These are phyloP conservation scores for Troilus luridus DNA, from an alignment of 2,888 invertebrate genomes.

Conservation along the genomic window DNA sequence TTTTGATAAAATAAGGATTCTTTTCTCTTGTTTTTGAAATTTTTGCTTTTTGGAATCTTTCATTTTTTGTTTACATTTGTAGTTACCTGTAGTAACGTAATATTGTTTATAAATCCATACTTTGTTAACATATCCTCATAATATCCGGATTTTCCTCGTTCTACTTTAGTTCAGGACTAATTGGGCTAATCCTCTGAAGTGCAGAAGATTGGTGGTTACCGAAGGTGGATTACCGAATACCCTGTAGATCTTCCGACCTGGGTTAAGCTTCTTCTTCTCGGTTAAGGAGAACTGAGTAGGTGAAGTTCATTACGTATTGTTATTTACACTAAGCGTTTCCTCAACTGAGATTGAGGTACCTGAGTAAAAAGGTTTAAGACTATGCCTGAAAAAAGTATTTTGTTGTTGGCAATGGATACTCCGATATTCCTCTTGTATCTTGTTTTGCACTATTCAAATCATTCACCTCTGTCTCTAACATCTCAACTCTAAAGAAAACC, in stretches of 20 bases:
- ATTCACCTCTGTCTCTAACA: too few relatives aligned
- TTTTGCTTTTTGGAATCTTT: too few relatives aligned
- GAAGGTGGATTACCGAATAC: not conserved
- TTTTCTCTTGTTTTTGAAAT: too few relatives aligned
- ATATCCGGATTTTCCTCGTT: too few relatives aligned
- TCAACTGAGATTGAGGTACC: not conserved
- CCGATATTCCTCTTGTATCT: not conserved
- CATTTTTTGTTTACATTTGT: too few relatives aligned
- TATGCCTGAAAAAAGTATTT: not conserved
- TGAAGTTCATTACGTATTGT: not conserved
- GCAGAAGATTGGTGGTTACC: not conserved
- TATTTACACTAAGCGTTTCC: not conserved
- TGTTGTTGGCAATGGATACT: not conserved
- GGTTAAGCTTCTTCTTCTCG: not conserved
- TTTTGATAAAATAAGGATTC: too few relatives aligned
- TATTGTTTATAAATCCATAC: too few relatives aligned
- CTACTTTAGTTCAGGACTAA: not conserved
- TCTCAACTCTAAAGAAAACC: too few relatives aligned
- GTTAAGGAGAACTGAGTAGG: too few relatives aligned
- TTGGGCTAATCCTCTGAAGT: not conserved
- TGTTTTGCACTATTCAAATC: not conserved
- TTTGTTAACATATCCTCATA: too few relatives aligned
- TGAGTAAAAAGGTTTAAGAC: not conserved
- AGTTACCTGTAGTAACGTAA: too few relatives aligned
- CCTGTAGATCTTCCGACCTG: not conserved